Base-by-base conservation (phyloP, 2,888 invertebrate genomes). In the Apocheima hispidaria region DNA sequence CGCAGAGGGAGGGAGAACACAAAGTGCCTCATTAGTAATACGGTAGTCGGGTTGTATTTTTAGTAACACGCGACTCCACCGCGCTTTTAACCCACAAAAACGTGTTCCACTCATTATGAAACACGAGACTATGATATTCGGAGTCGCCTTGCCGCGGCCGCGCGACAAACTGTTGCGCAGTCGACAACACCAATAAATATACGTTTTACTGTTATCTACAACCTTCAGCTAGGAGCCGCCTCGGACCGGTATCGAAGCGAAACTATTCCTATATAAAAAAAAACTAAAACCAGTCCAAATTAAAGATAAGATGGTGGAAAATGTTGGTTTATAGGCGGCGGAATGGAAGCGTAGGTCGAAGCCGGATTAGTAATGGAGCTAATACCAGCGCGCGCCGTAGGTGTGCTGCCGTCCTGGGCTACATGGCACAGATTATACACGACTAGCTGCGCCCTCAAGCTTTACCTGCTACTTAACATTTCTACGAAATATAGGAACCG, bases 251-350 rank as follows among this genome's bases (percentile, higher is more conserved):
- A 88, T 88, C 81, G 86, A 83, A 78, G 91, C 90, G 85, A 90
- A 92, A 91, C 89, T 89, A 90, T 92, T 87, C 87, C 87, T 87
- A 87, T 88, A 84, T 88, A 88, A 89, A 87, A 90, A 89, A 87
- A 90, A 86, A 86, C 84, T 72, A 81, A 86, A 92, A 92, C 92
- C 92, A 89, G 92, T 72, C 66, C 69, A 69, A 72, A 70, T 70
- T 70, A 65, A 63, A 69, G 70, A 72, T 70, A 72, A 68, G 63
- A 74, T 72, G 73, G 73, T 72, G 74, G 73, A 74, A 76, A 74
- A 77, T 76, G 70, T 74, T 70, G 77, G 71, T 71, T 73, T 70
- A 70, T 74, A 71, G 65, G 70, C 68, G 66, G 68, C 63, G 64
- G 63, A 60, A 49, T 58, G 49, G 53, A 62, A 64, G 77, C 77